Evolutionary conservation across 2,113 vertebrate species (phyloP), one percentile per base, ranked within the genome.

Genomic region (Cavia aperea): DNA sequence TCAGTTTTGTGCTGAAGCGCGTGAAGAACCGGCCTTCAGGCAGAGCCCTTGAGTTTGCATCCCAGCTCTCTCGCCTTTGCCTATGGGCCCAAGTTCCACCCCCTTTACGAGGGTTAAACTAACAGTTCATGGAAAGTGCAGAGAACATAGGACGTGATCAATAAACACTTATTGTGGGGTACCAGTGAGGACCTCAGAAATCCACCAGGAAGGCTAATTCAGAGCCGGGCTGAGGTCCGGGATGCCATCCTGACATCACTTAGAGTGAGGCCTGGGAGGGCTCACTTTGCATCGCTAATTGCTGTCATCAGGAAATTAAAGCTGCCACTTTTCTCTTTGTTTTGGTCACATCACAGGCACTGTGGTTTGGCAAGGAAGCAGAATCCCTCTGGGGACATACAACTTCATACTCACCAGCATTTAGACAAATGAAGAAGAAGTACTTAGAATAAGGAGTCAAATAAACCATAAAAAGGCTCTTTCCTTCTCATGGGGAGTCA

Each of bases 311-410:
- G 88, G 81, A 92, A 56, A 81, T 81, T 63, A 85, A 93, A 88
- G 85, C 46, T 29, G 73, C 49, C 65, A 23, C 65, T 86, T 62
- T 75, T 15, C 39, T 31, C 54, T 65, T 83, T 65, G 66, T 92
- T 91, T 43, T 7, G 26, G 56, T 86, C 68, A 6, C 66, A 4
- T 51, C 77, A 56, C 9, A 81, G 90, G 68, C 43, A 10, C 49
- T 86, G 93, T 6, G 94, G 95, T 88, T 94, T 95, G 93, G 94
- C 86, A 7, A 39, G 86, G 68, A 62, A 79, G 51, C 39, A 75
- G 82, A 89, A 82, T 72, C 62, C 33, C 95, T 86, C 92, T 46
- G 66, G 92, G 88, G 94, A 90, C 49, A 9, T 89, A 49, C 24
- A 89, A 58, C 77, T 81, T 94, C 77, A 18, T 65, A n/a, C 56